Percentiles rank a stretch among this genome's conserved stretches.
Evolutionary conservation across 2,888 invertebrate genomes (phyloP).

Genomic region (Euclidia mi): DNA sequence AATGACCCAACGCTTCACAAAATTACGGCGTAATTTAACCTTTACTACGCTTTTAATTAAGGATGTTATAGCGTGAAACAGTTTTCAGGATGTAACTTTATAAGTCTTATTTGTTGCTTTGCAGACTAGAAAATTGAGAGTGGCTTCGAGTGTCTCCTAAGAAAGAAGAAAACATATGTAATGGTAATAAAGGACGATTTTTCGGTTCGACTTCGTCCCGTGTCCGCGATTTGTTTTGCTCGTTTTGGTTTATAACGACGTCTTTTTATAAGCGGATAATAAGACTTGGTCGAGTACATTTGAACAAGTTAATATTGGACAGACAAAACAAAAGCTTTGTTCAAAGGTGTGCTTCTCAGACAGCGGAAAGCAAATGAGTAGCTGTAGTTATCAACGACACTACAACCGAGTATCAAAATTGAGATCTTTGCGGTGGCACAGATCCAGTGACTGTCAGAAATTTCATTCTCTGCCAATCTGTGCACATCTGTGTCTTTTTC

Average conservation of each 20-base stretch:
- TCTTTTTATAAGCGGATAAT: neutral
- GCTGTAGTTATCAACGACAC: neutral
- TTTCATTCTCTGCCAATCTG: neutral
- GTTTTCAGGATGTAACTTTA: slow-evolving; percentile 53
- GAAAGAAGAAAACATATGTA: slow-evolving; percentile 58
- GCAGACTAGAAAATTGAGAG: slow-evolving; percentile 68
- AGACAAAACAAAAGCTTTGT: neutral
- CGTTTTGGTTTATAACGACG: slow-evolving; percentile 24
- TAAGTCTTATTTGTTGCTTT: slow-evolving; percentile 65
- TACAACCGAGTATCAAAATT: neutral
- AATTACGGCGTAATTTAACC: slow-evolving; percentile 4
- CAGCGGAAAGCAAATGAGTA: neutral
- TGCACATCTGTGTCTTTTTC: no score
- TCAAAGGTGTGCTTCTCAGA: neutral
- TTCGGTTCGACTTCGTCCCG: slow-evolving; percentile 14
- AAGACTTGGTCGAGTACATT: neutral
- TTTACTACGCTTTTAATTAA: neutral
- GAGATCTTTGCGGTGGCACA: neutral
- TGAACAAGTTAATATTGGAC: neutral
- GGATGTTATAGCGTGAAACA: slow-evolving; percentile 5
- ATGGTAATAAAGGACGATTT: slow-evolving; percentile 59
- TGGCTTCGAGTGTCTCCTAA: slow-evolving; percentile 64
- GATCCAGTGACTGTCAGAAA: neutral
- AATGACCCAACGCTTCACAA: slow-evolving; percentile 20
- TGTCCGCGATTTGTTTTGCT: slow-evolving; percentile 20